phyloP scores from a whole-genome alignment of 1,140 invertebrate genomes.

The Cydia pomonella region DNA sequence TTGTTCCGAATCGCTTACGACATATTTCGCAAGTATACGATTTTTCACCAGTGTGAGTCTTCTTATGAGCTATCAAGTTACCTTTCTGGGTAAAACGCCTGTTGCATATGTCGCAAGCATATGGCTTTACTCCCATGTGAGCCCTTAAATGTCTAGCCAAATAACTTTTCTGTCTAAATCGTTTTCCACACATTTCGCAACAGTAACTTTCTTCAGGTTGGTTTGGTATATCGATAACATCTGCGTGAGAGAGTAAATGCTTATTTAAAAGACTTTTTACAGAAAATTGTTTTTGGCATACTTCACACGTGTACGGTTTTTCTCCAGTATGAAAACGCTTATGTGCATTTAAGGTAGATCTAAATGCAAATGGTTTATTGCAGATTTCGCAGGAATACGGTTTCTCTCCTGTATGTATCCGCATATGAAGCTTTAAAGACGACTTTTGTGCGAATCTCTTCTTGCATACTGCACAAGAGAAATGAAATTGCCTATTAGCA shows the following conservation, averaged over 20 bases:
- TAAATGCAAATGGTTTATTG: conserved; percentile 1
- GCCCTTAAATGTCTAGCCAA: conserved; percentile 9
- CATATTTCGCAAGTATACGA: background rate
- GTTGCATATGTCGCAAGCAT: conserved; percentile 13
- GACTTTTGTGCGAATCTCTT: conserved; percentile 4
- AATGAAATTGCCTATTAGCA: background rate
- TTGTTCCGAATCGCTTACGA: background rate
- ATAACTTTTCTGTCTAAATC: conserved; percentile 15
- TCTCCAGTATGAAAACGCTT: background rate
- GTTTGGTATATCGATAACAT: conserved; percentile 12
- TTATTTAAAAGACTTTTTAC: background rate
- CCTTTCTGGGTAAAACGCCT: conserved; percentile 8
- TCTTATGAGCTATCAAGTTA: conserved; percentile 1
- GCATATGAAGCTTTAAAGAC: conserved; percentile 15
- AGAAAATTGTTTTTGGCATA: background rate
- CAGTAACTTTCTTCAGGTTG: conserved; percentile 9
- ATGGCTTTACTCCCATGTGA: conserved; percentile 2
- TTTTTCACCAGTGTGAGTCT: background rate
- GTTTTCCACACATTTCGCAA: conserved; percentile 14
- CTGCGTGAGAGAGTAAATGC: background rate
- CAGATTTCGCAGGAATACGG: conserved; percentile 14
- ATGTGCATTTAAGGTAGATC: background rate
- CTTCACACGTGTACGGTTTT: conserved; percentile 3
- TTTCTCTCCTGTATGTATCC: conserved; percentile 7
- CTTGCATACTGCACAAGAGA: conserved; percentile 1